Evolutionary conservation across 2,113 vertebrate species (phyloP), one percentile per base, ranked within the genome.

Genomic region (Sterrhoptilus dennistouni): DNA sequence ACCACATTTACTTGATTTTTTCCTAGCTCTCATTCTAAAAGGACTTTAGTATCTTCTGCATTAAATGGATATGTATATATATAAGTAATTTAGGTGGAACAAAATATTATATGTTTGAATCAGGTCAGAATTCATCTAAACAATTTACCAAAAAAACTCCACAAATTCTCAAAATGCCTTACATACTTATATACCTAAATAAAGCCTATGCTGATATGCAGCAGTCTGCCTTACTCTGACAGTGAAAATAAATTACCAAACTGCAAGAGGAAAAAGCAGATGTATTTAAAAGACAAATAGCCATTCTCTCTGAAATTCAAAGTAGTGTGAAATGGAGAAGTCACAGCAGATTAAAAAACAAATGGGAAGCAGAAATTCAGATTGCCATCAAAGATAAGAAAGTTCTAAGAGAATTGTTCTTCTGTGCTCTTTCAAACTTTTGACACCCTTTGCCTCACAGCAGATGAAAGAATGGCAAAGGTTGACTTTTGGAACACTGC

Each of bases 261-360:
- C 53, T 44, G 8, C 21, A 85, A 91, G 36, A 72, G 44, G 14
- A 59, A 87, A 79, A 86, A 28, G 0, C 11, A 60, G 17, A 12
- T 61, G 6, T 44, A 89, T 91, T 89, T 95, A 85, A 91, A 87
- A 90, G 57, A 90, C 53, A 76, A 79, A 88, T 53, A 81, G 40
- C 12, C n/a, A 53, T 68, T 91, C 16, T 64, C 11, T 90, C 84
- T 83, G 78, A 93, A 90, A 91, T 84, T 84, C 74, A 85, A 70
- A 89, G 38, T 27, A 68, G 36, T 76, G 49, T 88, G 90, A 95
- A 95, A 95, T 79, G 33, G 29, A 82, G 78, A 94, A 94, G 57
- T 91, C 85, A 88, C 20, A 90, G 45, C 36, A 94, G 54, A 96
- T 90, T 93, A 83, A 82, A 94, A 97, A 91, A 52, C 53, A 93